Percentiles rank a stretch among this genome's conserved stretches.
Conservation (phyloP, 1,140 invertebrate genomes). For the Drosophila yakuba region DNA sequence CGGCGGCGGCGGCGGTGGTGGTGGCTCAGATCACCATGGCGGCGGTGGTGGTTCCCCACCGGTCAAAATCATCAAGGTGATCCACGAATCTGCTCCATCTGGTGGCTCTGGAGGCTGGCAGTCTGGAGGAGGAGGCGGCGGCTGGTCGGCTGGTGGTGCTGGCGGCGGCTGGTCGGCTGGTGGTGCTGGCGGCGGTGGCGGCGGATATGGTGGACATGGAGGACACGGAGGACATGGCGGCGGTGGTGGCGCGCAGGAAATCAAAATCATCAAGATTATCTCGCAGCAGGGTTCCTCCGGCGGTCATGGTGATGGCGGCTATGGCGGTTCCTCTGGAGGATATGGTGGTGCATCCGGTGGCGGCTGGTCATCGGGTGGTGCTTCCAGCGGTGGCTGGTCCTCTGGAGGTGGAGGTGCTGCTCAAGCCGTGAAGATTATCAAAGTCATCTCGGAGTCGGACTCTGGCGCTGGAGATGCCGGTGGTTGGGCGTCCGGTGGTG, state of each 20-base stretch:
- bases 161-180: slow-evolving; percentile 6
- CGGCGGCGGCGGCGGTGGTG: slow-evolving; percentile 49
- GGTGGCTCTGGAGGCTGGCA: slow-evolving; percentile 41
- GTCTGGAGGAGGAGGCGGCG: slow-evolving; percentile 37
- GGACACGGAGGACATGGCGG: slow-evolving; percentile 30
- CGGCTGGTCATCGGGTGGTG: slow-evolving; percentile 55
- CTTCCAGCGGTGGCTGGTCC: slow-evolving; percentile 47
- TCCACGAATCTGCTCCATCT: slow-evolving; percentile 54
- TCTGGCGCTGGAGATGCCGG: slow-evolving; percentile 42
- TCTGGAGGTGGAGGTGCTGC: slow-evolving; percentile 51
- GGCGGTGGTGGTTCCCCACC: slow-evolving; percentile 39
- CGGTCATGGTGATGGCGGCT: slow-evolving; percentile 50
- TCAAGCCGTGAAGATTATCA: slow-evolving; percentile 70
- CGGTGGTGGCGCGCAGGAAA: slow-evolving; percentile 37
- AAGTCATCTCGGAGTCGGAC: slow-evolving; percentile 64
- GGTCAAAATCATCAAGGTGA: slow-evolving; percentile 68
- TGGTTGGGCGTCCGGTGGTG: slow-evolving; percentile 47
- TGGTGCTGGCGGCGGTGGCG: slow-evolving; percentile 5
- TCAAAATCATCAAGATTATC: slow-evolving; percentile 72
- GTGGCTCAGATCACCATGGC: slow-evolving; percentile 50
- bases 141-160: slow-evolving; percentile 8
- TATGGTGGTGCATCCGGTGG: slow-evolving; percentile 39
- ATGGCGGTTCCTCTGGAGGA: slow-evolving; percentile 46
- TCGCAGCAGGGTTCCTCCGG: slow-evolving; percentile 51
- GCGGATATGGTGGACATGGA: slow-evolving; percentile 19